Conservation (phyloP, 2,797 vertebrate species). For the Crax fasciolata region DNA sequence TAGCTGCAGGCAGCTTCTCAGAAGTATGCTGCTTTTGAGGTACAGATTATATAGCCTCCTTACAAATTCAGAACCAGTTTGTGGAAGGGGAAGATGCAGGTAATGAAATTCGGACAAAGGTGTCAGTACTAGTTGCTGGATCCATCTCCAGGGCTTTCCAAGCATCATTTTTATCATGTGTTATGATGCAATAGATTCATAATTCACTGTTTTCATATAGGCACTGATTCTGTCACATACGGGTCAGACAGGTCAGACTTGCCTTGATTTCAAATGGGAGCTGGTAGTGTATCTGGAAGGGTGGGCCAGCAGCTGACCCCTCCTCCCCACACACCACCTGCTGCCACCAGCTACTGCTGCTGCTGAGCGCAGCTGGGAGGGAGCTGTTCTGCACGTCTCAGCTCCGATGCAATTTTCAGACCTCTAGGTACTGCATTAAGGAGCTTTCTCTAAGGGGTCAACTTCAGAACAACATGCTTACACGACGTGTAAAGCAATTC, state of each 20-base stretch:
- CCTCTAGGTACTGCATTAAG: neutral
- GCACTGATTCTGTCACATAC: neutral
- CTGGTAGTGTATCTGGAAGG: neutral
- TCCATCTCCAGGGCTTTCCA: neutral
- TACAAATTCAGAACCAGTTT: neutral
- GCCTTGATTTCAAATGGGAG: neutral
- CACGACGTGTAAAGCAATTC: neutral
- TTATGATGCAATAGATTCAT: neutral
- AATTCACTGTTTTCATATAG: neutral
- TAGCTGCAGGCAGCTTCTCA: neutral
- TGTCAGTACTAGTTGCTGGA: accelerated
- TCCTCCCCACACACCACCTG: neutral
- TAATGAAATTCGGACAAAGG: neutral
- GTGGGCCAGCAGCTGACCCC: neutral
- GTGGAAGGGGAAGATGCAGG: neutral
- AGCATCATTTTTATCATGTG: neutral
- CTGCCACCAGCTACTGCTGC: neutral
- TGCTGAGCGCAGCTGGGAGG: neutral
- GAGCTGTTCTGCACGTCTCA: neutral
- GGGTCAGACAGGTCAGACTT: neutral
- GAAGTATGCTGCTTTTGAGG: accelerated
- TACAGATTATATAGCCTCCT: neutral
- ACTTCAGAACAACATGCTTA: neutral
- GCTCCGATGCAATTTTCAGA: neutral
- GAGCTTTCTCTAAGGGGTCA: neutral